Evolutionary conservation across 1,140 invertebrate species (phyloP).

Genomic region (Spodoptera frugiperda): DNA sequence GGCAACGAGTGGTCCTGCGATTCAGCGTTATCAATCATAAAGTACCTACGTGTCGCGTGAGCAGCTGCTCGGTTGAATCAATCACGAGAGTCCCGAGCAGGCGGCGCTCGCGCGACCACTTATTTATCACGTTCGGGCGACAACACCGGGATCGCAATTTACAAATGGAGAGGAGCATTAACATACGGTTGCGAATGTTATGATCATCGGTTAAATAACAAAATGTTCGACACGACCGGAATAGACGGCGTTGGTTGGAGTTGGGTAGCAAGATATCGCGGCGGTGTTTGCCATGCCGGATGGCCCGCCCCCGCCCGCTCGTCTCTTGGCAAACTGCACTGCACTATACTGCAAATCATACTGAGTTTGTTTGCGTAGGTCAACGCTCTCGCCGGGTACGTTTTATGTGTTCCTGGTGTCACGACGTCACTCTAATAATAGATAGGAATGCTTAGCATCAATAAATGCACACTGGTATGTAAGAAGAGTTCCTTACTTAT

Average conservation of each 20-base stretch:
- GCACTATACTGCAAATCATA: conserved; percentile 82
- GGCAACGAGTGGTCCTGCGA: conserved; percentile 19
- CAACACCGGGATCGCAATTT: conserved; percentile 62
- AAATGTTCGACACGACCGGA: conserved; percentile 59
- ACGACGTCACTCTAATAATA: conserved; percentile 84
- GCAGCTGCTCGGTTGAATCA: conserved; percentile 69
- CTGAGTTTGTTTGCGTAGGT: conserved; percentile 82
- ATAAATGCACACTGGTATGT: conserved; percentile 73
- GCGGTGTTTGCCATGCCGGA: conserved; percentile 70
- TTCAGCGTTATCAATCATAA: conserved; percentile 69
- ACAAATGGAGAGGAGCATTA: conserved; percentile 56
- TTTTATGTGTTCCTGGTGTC: conserved; percentile 85
- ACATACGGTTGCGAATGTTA: conserved; percentile 51
- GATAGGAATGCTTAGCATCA: conserved; percentile 81
- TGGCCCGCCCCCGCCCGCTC: conserved; percentile 67
- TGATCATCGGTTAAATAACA: conserved; percentile 46
- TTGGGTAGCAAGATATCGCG: conserved; percentile 68
- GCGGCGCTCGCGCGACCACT: conserved; percentile 56
- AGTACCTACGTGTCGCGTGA: conserved; percentile 40
- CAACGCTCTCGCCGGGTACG: conserved; percentile 77
- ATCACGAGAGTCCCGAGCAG: conserved; percentile 69
- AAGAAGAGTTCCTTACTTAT: conserved; percentile 67
- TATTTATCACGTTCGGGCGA: conserved; percentile 69
- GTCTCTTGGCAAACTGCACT: conserved; percentile 83
- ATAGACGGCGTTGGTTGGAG: conserved; percentile 58